Percentiles rank a stretch among this genome's conserved stretches.
Evolutionary conservation across 2,888 invertebrate species (phyloP).

Genomic region (Schrankia costaestrigalis): DNA sequence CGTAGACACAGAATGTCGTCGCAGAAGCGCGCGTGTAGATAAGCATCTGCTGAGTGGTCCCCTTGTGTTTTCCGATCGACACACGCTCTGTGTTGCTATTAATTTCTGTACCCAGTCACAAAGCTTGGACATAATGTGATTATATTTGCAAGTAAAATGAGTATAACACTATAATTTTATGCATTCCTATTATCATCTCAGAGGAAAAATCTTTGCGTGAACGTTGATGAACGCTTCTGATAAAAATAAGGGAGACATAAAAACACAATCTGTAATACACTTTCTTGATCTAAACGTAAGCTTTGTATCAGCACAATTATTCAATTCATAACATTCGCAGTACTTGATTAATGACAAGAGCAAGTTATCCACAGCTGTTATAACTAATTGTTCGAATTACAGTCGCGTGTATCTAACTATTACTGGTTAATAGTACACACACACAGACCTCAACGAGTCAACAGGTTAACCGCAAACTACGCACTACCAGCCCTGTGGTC

Average conservation of each 20-base stretch:
- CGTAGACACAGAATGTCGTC: constrained; percentile 41
- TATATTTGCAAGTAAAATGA: constrained; percentile 76
- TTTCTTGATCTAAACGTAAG: constrained; percentile 16
- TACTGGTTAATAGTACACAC: background rate
- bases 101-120: constrained; percentile 74
- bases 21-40: constrained; percentile 64
- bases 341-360: constrained; percentile 24
- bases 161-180: constrained; percentile 54
- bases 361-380: constrained; percentile 28
- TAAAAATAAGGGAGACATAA: constrained; percentile 26
- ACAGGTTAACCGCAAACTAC: constrained; percentile 37
- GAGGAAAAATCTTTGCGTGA: constrained; percentile 44
- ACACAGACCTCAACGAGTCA: constrained; percentile 26
- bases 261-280: constrained; percentile 11
- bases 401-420: constrained; percentile 5
- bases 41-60: constrained; percentile 79
- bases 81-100: constrained; percentile 70
- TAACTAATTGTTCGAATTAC: constrained; percentile 24
- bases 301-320: constrained; percentile 18
- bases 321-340: constrained; percentile 17
- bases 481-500: constrained; percentile 18
- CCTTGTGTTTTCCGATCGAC: constrained; percentile 70
- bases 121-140: constrained; percentile 75
- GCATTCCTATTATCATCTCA: constrained; percentile 45
- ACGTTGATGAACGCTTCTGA: constrained; percentile 38